These are phyloP conservation scores for Scrobipalpa atriplicella DNA, from an alignment of 2,888 invertebrate species.

Conservation along the genomic window DNA sequence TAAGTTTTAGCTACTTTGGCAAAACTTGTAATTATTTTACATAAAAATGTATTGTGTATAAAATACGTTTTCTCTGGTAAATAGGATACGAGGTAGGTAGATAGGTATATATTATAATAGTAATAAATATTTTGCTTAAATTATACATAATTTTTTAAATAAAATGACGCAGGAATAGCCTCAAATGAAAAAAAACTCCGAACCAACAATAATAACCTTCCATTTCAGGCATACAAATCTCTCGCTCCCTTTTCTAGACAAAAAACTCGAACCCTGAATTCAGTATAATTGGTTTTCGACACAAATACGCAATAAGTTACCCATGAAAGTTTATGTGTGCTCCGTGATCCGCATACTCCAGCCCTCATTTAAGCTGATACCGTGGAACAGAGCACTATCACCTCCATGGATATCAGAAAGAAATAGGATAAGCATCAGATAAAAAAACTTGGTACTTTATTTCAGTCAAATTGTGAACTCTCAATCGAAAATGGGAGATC, in stretches of 20 bases:
- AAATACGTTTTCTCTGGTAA: too few species aligned
- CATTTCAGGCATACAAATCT: neutral
- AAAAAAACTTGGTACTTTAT: too few species aligned
- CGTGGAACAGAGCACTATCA: slow-evolving; percentile 24
- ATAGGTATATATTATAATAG: too few species aligned
- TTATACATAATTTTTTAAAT: too few species aligned
- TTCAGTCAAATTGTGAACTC: too few species aligned
- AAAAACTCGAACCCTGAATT: slow-evolving; percentile 52
- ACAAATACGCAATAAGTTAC: slow-evolving; percentile 59
- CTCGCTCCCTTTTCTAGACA: slow-evolving; percentile 33
- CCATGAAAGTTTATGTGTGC: slow-evolving; percentile 63
- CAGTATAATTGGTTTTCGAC: slow-evolving; percentile 67
- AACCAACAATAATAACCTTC: neutral
- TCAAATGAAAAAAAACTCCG: neutral
- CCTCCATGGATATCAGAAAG: slow-evolving; percentile 19
- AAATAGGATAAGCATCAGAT: neutral
- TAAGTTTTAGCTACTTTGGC: too few species aligned
- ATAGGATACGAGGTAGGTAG: too few species aligned
- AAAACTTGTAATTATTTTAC: too few species aligned
- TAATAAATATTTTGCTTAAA: too few species aligned
- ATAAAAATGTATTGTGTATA: too few species aligned
- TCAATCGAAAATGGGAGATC: too few species aligned
- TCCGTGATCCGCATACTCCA: slow-evolving; percentile 57
- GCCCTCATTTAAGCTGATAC: slow-evolving; percentile 46
- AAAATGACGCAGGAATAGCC: neutral